Base-by-base conservation (phyloP, 2,113 vertebrate species). In the Hydropotes inermis region DNA sequence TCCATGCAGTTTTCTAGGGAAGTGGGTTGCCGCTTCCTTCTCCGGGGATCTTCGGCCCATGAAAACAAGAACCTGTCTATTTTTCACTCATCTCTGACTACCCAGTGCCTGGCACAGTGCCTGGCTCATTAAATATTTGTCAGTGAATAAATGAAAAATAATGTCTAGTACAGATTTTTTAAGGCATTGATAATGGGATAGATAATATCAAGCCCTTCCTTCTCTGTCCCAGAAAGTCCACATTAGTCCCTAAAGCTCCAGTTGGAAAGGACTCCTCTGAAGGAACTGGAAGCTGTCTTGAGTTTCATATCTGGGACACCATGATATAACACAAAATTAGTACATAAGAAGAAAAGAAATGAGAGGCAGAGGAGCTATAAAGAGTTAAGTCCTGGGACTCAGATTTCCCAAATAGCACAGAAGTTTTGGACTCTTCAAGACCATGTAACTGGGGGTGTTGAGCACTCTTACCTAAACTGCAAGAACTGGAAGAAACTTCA, bases 81-180 rank as follows among this genome's bases (percentile, higher is more conserved):
- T 30, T 92, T 55, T 84, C 45, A 54, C 36, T 78, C 61, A 78
- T 47, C 64, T 39, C 45, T 84, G 55, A 89, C 39, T 89, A 57
- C 7, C 19, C 28, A 36, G 33, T 50, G 19, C 45, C 83, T 33
- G 54, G 83, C 45, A 76, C 36, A 47, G 39, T 55, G 30, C 30
- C 55, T 55, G 54, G 88, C 3, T 76, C 27, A 76, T 84, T 92
- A 87, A 43, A 60, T 87, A 92, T 50, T 17, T 64, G 61, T 85
- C 81, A 89, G n/a, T 78, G 55, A 85, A 30, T 82, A 85, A 85
- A 57, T 61, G 45, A 96, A 85, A 96, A 96, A 58, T 64, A 96
- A 90, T 9, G 1, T 55, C 54, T 78, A 55, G 50, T 45, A 47
- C 6, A 43, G 39, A 55, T 61, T 64, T 91, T 85, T 82, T 54